Evolutionary conservation across 2,113 vertebrate genomes (phyloP).

Genomic region (Gulo gulo): DNA sequence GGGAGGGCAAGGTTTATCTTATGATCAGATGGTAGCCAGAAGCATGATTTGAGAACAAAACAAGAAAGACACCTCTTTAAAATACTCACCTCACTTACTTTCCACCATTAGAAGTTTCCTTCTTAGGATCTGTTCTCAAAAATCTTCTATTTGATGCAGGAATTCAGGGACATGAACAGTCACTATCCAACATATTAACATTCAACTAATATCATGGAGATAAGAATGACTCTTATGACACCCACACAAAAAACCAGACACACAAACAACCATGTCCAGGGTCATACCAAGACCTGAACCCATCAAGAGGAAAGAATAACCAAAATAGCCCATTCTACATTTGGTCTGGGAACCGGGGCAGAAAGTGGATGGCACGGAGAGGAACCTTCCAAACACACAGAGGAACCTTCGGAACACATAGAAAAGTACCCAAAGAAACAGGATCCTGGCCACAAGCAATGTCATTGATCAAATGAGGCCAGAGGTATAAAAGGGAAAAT

Average conservation of each 20-base stretch:
- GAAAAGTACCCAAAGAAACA: background rate
- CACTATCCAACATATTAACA: background rate
- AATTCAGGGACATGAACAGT: background rate
- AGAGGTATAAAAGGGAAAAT: background rate
- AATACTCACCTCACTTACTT: background rate
- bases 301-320: background rate
- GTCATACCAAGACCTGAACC: background rate
- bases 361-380: background rate
- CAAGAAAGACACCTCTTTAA: background rate
- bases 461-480: background rate
- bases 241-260: background rate
- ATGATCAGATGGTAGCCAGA: background rate
- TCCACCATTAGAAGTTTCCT: background rate
- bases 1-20: background rate
- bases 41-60: background rate
- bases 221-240: background rate
- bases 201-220: background rate
- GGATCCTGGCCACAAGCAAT: rapidly evolving
- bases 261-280: background rate
- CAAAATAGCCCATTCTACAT: background rate
- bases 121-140: background rate
- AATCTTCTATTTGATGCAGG: background rate
- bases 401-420: background rate
- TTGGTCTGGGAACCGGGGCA: background rate
- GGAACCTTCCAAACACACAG: background rate